phyloP scores from a whole-genome alignment of 2,797 vertebrate species.

The Chaenodraco wilsoni region DNA sequence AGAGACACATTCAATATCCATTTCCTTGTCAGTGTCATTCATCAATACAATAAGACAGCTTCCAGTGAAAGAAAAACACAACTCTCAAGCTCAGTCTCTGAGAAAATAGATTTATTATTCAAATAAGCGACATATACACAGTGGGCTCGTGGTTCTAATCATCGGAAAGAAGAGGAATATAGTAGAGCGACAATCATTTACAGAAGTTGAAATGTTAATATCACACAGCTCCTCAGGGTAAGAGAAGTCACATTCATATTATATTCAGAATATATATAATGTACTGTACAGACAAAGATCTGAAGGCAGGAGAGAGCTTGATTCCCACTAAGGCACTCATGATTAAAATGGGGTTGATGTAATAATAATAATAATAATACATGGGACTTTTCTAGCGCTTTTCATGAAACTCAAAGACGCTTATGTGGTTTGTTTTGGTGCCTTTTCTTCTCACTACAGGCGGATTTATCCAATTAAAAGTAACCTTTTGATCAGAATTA shows the following conservation, averaged over 20 bases:
- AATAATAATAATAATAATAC: too few species aligned
- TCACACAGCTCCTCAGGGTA: slow-evolving; percentile 20
- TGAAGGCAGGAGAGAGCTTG: slow-evolving; percentile 39
- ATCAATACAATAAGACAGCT: not conserved
- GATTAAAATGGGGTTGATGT: slow-evolving; percentile 29
- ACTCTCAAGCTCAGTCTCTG: slow-evolving; percentile 48
- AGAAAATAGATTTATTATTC: slow-evolving; percentile 81
- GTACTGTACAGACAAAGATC: slow-evolving; percentile 55
- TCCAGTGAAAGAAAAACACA: slow-evolving; percentile 2
- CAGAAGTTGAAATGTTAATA: slow-evolving; percentile 22
- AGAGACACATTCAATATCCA: not conserved
- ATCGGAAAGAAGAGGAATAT: slow-evolving; percentile 40
- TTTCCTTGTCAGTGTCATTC: not conserved
- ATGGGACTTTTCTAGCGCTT: too few species aligned
- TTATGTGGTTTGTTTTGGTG: not conserved
- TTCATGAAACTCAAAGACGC: too few species aligned
- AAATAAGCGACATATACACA: slow-evolving; percentile 65
- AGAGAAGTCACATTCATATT: slow-evolving; percentile 30
- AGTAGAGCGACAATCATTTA: slow-evolving; percentile 34
- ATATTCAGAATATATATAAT: slow-evolving; percentile 51
- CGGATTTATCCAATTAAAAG: not conserved
- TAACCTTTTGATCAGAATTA: slow-evolving; percentile 11
- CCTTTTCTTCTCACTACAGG: not conserved
- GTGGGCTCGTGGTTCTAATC: slow-evolving; percentile 59
- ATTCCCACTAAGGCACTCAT: slow-evolving; percentile 57